These are phyloP conservation scores for Physella acuta DNA, from an alignment of 1,140 invertebrate species.

Conservation along the genomic window DNA sequence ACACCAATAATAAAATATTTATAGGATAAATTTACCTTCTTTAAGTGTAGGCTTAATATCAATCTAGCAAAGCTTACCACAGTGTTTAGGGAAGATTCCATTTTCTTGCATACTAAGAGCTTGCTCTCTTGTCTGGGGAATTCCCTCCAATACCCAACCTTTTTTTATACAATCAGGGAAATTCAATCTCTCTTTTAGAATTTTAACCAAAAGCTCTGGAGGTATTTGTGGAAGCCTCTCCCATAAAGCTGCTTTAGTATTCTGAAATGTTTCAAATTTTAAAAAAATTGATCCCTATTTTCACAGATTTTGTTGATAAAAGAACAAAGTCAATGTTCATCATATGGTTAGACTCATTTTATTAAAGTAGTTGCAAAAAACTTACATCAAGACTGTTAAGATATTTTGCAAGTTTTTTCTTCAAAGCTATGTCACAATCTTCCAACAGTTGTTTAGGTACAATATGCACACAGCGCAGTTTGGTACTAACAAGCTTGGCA, in stretches of 20 bases:
- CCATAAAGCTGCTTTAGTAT: constrained; percentile 5
- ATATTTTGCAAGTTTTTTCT: constrained; percentile 39
- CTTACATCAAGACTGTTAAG: constrained; percentile 28
- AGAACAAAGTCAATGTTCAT: neutral
- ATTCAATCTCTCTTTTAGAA: constrained; percentile 49
- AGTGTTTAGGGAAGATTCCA: constrained; percentile 58
- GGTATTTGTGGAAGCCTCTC: constrained; percentile 52
- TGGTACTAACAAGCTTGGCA: constrained; percentile 52
- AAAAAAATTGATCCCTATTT: neutral
- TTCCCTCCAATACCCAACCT: constrained; percentile 59
- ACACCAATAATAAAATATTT: too few relatives aligned
- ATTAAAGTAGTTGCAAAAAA: neutral
- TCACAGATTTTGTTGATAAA: neutral
- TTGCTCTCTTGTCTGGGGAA: constrained; percentile 57
- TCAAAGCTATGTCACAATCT: constrained; percentile 46
- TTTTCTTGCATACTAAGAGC: constrained; percentile 49
- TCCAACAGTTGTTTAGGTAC: constrained; percentile 50
- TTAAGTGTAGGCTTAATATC: too few relatives aligned
- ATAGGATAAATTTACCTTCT: too few relatives aligned
- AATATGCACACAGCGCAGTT: constrained; percentile 49
- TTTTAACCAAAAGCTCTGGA: constrained; percentile 51
- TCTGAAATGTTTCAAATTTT: neutral
- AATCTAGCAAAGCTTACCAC: too few relatives aligned
- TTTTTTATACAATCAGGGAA: constrained; percentile 57
- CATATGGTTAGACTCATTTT: neutral